Evolutionary conservation across 2,888 invertebrate species (phyloP), one percentile per base, ranked within the genome.

Genomic region (Escarpia spicata): DNA sequence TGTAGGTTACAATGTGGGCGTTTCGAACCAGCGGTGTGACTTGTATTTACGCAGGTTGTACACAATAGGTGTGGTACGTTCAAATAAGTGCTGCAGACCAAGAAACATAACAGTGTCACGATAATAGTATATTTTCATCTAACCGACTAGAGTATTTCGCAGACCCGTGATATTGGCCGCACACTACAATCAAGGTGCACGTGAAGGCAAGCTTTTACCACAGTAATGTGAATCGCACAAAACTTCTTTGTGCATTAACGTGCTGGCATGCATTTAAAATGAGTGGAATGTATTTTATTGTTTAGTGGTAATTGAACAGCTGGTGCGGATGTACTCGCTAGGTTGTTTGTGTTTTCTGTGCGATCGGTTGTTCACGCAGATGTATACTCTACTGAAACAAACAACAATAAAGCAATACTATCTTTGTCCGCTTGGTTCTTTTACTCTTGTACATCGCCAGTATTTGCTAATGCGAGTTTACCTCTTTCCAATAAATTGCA

Each of bases 301-400:
- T 75, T 15, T 75, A 75, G 75, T 26, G n/a, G 75, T 75, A 26
- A 75, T 75, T 75, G n/a, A 75, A 75, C 75, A 75, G 75, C 75
- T 75, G 75, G n/a, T 26, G 75, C 75, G 75, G 4, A 26, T 75
- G 75, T 75, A 6, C 19, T 26, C n/a, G n/a, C 6, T 75, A 75
- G 75, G 75, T 75, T 75, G 75, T 75, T 26, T 75, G 75, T 75
- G 75, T 75, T 75, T 75, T 75, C 75, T 75, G 75, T 75, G 75
- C 75, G n/a, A 26, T 75, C 75, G 75, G 75, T 75, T 75, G n/a
- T 75, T 37, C 26, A 75, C 19, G 75, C 75, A 75, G 75, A 75
- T 75, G 75, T 75, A 75, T 6, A 26, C 75, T 75, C 19, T 75
- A 75, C n/a, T 26, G 75, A 75, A 75, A 75, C 75, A 75, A 26